Conservation (phyloP, 1,140 invertebrate species). For the Neuroterus valhalla region DNA sequence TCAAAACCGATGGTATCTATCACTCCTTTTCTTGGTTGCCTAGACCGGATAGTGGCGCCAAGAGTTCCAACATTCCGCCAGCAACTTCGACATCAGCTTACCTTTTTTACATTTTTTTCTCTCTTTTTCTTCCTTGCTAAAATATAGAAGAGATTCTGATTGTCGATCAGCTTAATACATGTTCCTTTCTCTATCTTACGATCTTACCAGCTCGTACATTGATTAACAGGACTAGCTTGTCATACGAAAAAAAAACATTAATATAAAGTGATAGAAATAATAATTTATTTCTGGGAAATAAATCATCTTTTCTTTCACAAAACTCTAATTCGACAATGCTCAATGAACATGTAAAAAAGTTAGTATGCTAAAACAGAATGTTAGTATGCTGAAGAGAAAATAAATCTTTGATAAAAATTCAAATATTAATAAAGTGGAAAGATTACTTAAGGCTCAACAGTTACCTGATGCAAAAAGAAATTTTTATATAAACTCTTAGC, state of each 20-base stretch:
- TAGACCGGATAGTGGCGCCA: constrained; percentile 62
- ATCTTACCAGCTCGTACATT: constrained; percentile 10
- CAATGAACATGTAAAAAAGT: no score
- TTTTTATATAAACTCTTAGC: constrained; percentile 19
- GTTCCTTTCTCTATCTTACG: constrained; percentile 8
- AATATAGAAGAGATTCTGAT: constrained; percentile 26
- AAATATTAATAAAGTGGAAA: no score
- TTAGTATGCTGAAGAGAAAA: no score
- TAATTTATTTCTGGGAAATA: no score
- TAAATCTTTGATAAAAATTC: no score
- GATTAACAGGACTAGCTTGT: background rate
- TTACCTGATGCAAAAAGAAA: background rate
- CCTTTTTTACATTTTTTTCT: constrained; percentile 15
- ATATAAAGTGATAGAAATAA: background rate
- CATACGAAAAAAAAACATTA: background rate
- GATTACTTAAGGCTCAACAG: no score
- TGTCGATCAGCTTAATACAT: constrained; percentile 42
- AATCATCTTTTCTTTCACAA: no score
- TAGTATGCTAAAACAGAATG: no score
- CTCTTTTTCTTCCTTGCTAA: constrained; percentile 30
- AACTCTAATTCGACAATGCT: no score
- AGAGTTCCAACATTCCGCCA: constrained; percentile 36
- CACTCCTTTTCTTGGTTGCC: constrained; percentile 47
- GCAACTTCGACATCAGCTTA: constrained; percentile 31
- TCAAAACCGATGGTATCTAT: constrained; percentile 64